These are phyloP conservation scores for Pocota personata DNA, from an alignment of 2,888 invertebrate genomes.

Conservation along the genomic window DNA sequence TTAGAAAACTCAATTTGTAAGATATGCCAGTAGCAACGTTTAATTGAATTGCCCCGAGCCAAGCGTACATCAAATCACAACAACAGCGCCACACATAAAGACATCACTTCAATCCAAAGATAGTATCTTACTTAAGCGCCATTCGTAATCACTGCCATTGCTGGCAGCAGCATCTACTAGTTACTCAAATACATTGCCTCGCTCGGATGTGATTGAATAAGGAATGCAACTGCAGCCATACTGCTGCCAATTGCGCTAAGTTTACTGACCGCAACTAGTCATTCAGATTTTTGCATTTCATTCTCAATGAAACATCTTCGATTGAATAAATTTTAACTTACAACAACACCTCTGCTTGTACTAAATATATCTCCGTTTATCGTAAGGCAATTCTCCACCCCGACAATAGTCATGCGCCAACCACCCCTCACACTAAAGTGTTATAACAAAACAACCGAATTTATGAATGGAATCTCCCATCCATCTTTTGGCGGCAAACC, in stretches of 20 bases:
- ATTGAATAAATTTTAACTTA: slow-evolving; percentile 14
- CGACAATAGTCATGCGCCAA: slow-evolving; percentile 57
- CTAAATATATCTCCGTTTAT: slow-evolving; percentile 51
- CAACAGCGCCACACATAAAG: slow-evolving; percentile 28
- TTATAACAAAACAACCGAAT: slow-evolving; percentile 58
- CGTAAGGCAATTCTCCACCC: slow-evolving; percentile 52
- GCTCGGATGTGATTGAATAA: slow-evolving; percentile 53
- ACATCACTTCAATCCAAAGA: slow-evolving; percentile 29
- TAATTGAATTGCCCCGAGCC: slow-evolving; percentile 59
- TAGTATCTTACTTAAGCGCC: slow-evolving; percentile 61
- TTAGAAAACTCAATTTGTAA: slow-evolving; percentile 55
- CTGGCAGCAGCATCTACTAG: slow-evolving; percentile 20
- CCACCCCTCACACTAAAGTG: slow-evolving; percentile 49
- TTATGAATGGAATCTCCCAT: slow-evolving; percentile 61
- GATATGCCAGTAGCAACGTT: slow-evolving; percentile 21
- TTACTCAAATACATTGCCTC: slow-evolving; percentile 10
- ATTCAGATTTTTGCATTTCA: slow-evolving; percentile 34
- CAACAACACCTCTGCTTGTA: slow-evolving; percentile 16
- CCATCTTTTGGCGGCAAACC: slow-evolving; percentile 64
- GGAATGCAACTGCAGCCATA: slow-evolving; percentile 51
- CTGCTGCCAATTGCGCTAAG: slow-evolving; percentile 61
- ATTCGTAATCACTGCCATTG: slow-evolving; percentile 5
- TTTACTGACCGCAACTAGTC: slow-evolving; percentile 70
- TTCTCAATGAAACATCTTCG: slow-evolving; percentile 36
- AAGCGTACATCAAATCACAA: slow-evolving; percentile 39